These are phyloP conservation scores for Galago senegalensis DNA, from an alignment of 2,797 vertebrate genomes.

Conservation along the genomic window DNA sequence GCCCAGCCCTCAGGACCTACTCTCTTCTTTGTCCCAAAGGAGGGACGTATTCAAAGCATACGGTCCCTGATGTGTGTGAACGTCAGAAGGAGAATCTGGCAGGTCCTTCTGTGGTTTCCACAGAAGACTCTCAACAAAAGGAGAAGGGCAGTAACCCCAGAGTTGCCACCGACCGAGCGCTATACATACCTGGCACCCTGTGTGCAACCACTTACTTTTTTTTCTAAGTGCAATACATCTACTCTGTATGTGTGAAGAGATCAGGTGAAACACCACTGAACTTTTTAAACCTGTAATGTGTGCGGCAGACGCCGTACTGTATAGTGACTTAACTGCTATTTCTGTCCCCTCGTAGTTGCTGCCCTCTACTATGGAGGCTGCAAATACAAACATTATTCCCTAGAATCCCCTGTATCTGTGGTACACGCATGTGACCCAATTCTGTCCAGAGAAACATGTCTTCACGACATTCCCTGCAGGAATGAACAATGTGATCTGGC, in stretches of 20 bases:
- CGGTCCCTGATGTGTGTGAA: neutral
- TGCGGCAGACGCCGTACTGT: neutral
- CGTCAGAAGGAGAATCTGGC: neutral
- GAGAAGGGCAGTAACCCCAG: neutral
- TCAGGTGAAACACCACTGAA: neutral
- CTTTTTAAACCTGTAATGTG: neutral
- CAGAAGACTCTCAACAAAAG: neutral
- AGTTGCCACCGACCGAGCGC: neutral
- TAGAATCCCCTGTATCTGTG: neutral
- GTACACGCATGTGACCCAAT: neutral
- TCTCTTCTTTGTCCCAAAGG: neutral
- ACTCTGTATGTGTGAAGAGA: neutral
- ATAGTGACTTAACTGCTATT: neutral
- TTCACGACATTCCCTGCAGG: neutral
- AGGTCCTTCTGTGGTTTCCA: neutral
- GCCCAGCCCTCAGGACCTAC: neutral
- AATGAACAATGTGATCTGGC: neutral
- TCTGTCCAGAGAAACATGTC: neutral
- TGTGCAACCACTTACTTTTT: neutral
- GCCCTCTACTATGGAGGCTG: neutral
- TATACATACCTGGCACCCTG: neutral
- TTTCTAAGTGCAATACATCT: neutral
- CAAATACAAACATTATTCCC: neutral
- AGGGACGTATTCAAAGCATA: neutral
- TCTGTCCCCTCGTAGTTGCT: neutral